Evolutionary conservation across 2,113 vertebrate species (phyloP), one percentile per base, ranked within the genome.

Genomic region (Micromys minutus): DNA sequence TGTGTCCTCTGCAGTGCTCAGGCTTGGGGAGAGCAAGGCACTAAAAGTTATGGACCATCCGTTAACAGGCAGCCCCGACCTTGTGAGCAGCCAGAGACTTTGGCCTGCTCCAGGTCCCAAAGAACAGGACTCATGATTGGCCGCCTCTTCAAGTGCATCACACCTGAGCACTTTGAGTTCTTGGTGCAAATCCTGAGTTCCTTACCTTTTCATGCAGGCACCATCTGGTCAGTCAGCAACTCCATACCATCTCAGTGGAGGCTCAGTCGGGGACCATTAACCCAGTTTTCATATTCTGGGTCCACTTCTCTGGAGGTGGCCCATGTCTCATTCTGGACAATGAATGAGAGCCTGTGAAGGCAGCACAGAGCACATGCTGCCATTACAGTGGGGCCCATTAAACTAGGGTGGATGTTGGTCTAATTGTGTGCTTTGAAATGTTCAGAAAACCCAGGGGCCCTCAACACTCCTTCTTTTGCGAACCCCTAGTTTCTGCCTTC

Each of bases 401-500:
- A 36, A 13, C 13, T 2, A 6, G 34, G 12, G 34, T 31, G 3
- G 5, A 26, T 4, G 3, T 34, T 31, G 31, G 65, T 11, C 12
- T 34, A 34, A 15, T 1, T 34, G 5, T 31, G 6, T 19, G 17
- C 16, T n/a, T 5, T 19, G 15, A 34, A 6, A 5, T 69, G 7
- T 36, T 39, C 36, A 71, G 36, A n/a, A 2, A 15, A 36, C 67
- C 36, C 67, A 36, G 36, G 34, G 1, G 5, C 15, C 36, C 15
- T 16, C 65, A 36, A 5, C 65, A 69, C 31, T 16, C 34, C 15
- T 69, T 13, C 65, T 69, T 4, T n/a, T n/a, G 4, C 34, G 34
- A n/a, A n/a, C 16, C 34, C 4, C 5, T 36, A 1, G 0, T 2
- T 6, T 36, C 3, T n/a, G 16, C 15, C 34, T 11, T 36, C 0